Base-by-base conservation (phyloP, 2,888 invertebrate genomes). In the Nephrotoma appendiculata region DNA sequence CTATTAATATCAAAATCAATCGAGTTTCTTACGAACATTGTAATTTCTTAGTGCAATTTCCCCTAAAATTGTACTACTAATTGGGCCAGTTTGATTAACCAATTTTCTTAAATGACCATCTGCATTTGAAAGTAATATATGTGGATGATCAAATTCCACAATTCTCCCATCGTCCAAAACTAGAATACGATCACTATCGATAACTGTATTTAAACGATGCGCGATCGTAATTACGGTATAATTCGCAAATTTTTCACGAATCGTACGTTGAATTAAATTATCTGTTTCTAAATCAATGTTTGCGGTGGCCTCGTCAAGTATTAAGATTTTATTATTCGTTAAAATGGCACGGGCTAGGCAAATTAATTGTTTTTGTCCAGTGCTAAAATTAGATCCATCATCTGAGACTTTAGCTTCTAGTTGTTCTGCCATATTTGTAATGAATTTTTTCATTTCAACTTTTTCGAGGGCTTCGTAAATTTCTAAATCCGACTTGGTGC, bases 161-260 rank as follows among this genome's bases (percentile, higher is more conserved):
- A 94, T 92, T 44, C 91, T 90, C 0, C 96, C 96, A 42, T 93
- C 93, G 89, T 97, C 96, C 94, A 98, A 95, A 0, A 98, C 97
- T 88, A 98, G 91, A 31, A 31, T 31, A 31, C 31, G 31, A 31
- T 31, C 31, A 31, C 31, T 31, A 31, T 31, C 31, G 31, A 31
- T 31, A 31, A 31, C 31, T 2, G 31, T 31, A 31, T 31, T 31
- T 31, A 31, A 31, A 31, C 31, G 71, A 98, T 98, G 98, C 5
- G 98, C 98, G 43, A 98, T 97, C 0, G 98, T 98, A 15, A 98
- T 91, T 2, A 98, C 97, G 0, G 97, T 97, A 90, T 97, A 98
- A 57, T 95, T 92, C 0, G 93, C 92, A 90, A 31, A 31, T 3
- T 31, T 31, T 31, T 31, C 31, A 31, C 31, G 31, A 31, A 31